Evolutionary conservation across 64 coral and sea anemone genomes (phyloP), one percentile per base, ranked within the genome.

Genomic region (Dendrophyllia cribrosa): DNA sequence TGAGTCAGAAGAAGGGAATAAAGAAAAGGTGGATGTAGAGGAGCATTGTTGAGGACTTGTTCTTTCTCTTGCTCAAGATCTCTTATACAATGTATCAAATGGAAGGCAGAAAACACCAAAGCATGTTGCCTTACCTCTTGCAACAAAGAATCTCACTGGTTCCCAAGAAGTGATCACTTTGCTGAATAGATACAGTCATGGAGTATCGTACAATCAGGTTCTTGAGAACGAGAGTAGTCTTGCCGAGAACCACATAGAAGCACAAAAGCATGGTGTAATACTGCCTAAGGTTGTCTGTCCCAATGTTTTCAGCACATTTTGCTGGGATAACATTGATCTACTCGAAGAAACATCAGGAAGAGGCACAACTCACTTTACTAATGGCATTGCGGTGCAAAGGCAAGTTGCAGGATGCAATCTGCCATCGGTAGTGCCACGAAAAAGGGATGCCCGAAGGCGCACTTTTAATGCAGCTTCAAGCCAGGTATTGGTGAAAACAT

Each of bases 141-240:
- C n/a, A n/a, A n/a, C n/a, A n/a, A n/a, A n/a, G n/a, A n/a, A n/a
- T n/a, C n/a, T n/a, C n/a, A n/a, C n/a, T n/a, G n/a, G n/a, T n/a
- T n/a, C n/a, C n/a, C n/a, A n/a, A n/a, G n/a, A n/a, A 66, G 82
- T 92, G 44, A 77, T 92, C 34, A 92, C 63, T 66, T 64, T 92
- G 53, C 47, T 92, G 3, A 92, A 92, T 51, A 86, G 90, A 43
- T 92, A 76, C 86, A 82, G 90, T 67, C 82, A 92, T 92, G 82
- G 82, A 46, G 75, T 92, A 24, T 92, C 90, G 9, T 69, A n/a
- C n/a, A 58, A 85, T 20, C 34, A 92, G 51, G 70, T 87, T 19
- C 79, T 76, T 48, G 79, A 76, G 15, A 82, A 85, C 55, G 53
- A 84, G 71, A 92, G 61, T 17, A 17, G 3, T 75, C 48, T 92